Conservation (phyloP, 1,140 invertebrate species). For the Sitophilus oryzae region DNA sequence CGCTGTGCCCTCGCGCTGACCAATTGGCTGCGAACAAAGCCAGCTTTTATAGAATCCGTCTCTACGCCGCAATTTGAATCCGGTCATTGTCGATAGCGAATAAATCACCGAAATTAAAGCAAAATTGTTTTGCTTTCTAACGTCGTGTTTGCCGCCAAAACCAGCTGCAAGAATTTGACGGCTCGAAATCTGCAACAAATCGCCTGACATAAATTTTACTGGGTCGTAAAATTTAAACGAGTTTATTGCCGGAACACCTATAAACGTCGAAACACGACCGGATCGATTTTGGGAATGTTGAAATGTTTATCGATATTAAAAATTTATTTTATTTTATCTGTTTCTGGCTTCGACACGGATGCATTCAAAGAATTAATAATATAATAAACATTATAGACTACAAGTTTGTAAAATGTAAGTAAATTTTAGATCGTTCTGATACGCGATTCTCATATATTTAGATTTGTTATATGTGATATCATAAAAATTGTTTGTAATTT, state of each 20-base stretch:
- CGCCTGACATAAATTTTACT: not conserved
- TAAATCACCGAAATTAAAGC: too few species aligned
- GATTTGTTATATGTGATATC: too few species aligned
- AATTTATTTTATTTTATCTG: not conserved
- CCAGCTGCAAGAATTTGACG: not conserved
- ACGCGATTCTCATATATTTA: too few species aligned
- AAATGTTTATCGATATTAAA: not conserved
- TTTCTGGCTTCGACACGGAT: too few species aligned
- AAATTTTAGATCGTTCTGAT: too few species aligned
- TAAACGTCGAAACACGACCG: not conserved
- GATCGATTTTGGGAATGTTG: not conserved
- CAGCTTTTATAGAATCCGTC: not conserved
- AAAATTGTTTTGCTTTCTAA: not conserved
- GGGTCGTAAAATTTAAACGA: not conserved
- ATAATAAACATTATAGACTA: too few species aligned
- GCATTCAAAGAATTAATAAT: too few species aligned
- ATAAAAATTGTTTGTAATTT: too few species aligned
- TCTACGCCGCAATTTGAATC: not conserved
- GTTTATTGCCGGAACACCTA: not conserved
- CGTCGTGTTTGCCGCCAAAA: not conserved
- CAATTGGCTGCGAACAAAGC: not conserved
- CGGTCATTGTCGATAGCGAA: not conserved
- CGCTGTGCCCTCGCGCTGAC: not conserved
- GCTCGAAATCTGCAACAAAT: not conserved
- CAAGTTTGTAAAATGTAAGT: too few species aligned